Conservation (phyloP, 2,797 vertebrate genomes). For the Acipenser ruthenus region DNA sequence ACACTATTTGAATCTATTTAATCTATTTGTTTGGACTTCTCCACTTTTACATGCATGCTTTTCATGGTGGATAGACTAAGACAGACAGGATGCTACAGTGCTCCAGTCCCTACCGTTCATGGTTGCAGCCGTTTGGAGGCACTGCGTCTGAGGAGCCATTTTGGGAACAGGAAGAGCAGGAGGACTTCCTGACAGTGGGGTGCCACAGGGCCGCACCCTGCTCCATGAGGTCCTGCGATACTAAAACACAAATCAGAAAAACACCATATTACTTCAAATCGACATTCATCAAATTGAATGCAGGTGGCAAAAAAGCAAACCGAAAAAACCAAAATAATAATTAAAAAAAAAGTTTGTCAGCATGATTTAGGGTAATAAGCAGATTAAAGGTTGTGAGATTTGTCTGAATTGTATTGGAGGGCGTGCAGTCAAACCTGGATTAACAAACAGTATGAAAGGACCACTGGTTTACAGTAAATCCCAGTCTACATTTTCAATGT, state of each 20-base stretch:
- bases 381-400: too few species aligned
- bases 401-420: too few species aligned
- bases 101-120: constrained; percentile 69
- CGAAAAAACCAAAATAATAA: background rate
- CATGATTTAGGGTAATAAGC: too few species aligned
- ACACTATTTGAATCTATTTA: too few species aligned
- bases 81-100: background rate
- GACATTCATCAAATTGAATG: background rate
- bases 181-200: constrained; percentile 79
- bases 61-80: too few species aligned
- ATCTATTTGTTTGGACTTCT: too few species aligned
- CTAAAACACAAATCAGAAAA: constrained; percentile 44
- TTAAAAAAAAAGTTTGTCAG: too few species aligned
- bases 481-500: too few species aligned
- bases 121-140: constrained; percentile 75
- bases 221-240: constrained; percentile 81
- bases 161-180: constrained; percentile 87
- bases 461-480: too few species aligned
- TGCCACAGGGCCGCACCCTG: constrained; percentile 78
- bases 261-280: background rate
- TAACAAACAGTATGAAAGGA: too few species aligned
- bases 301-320: background rate
- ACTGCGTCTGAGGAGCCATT: constrained; percentile 69
- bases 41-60: too few species aligned
- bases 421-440: too few species aligned